Evolutionary conservation across 2,113 vertebrate genomes (phyloP).

Genomic region (Sminthopsis crassicaudata): DNA sequence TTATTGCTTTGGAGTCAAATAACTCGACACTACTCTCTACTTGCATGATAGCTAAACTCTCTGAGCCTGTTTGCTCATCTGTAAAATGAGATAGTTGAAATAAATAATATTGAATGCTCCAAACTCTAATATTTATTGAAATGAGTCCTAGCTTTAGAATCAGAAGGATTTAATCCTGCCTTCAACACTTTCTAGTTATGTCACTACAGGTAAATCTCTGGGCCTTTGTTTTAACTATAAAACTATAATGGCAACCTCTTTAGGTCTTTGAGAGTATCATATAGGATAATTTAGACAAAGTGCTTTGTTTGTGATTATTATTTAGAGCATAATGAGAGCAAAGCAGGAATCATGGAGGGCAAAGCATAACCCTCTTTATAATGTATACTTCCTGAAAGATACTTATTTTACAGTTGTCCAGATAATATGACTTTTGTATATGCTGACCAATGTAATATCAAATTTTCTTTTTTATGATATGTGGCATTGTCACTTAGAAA

Average conservation of each 20-base stretch:
- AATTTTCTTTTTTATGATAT: conserved; percentile 7
- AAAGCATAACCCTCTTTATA: not conserved
- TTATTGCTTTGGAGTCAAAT: not conserved
- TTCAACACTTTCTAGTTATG: not conserved
- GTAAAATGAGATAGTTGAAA: not conserved
- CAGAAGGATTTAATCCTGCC: not conserved
- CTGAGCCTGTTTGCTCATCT: not conserved
- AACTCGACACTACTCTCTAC: not conserved
- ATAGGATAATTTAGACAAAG: not conserved
- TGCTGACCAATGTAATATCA: not conserved
- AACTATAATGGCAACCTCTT: not conserved
- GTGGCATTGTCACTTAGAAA: not conserved
- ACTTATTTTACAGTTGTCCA: not conserved
- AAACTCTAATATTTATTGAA: not conserved
- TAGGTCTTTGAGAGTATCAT: not conserved
- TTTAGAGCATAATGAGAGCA: not conserved
- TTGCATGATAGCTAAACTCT: not conserved
- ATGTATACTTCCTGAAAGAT: not conserved
- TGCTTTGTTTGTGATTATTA: not conserved
- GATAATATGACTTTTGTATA: not conserved
- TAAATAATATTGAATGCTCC: not conserved
- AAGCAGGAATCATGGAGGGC: not conserved
- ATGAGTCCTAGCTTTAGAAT: not conserved
- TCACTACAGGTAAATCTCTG: not conserved
- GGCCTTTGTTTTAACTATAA: not conserved